Base-by-base conservation (phyloP, 2,797 vertebrate species). In the Meriones psammophilus region DNA sequence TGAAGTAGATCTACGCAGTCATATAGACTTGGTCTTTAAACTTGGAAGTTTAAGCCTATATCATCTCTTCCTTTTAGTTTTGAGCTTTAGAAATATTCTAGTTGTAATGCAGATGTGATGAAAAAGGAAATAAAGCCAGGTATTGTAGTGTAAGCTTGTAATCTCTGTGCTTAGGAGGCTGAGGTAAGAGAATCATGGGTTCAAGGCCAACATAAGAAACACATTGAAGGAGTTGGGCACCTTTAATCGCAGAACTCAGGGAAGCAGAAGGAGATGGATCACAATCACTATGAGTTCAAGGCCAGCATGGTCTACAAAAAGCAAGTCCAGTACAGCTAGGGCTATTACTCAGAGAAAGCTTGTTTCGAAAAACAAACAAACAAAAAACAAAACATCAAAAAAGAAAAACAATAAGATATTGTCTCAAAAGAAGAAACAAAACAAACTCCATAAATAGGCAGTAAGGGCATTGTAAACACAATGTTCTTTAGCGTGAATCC, bases 41-140 rank as follows among this genome's bases (percentile, higher is more conserved):
- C 84, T 36, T 39, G 13, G 3, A 85, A 92, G 42, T 87, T 88
- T 22, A 94, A 92, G 42, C 33, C 58, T 4, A 36, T 74, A 84
- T 73, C 12, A 89, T 22, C 36, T 42, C 26, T 88, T 74, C 36
- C 56, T 88, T 83, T 33, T 68, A 81, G 86, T 83, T 83, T 76
- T 73, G 30, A 89, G 64, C 50, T 91, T 94, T 86, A 94, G 46
- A 95, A 94, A 86, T 73, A 73, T 10, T 36, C 54, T 69, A 86
- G 20, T n/a, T 54, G 20, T 12, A 69, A 54, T 69, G 30, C 42
- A 69, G 30, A 6, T 46, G 68, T 60, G 54, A 77, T 28, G 13
- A 50, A 60, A 88, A 88, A 79, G 66, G 36, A 17, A 91, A 76
- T 74, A 88, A 86, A 69, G 4, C 8, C 9, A 58, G 64, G 42